Evolutionary conservation across 2,113 vertebrate genomes (phyloP).

Genomic region (Mormyrus iriodes): DNA sequence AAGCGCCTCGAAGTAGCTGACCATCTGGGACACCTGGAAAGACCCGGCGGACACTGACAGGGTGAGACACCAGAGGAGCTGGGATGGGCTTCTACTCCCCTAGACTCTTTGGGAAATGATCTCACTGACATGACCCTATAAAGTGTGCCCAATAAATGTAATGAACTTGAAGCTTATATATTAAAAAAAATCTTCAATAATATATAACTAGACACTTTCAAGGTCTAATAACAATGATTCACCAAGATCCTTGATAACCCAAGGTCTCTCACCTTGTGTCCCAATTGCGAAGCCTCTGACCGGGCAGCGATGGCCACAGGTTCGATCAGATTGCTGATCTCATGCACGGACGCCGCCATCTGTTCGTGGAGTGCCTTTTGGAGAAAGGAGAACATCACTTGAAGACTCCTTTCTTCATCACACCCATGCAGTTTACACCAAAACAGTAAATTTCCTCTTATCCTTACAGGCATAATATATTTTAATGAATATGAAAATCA

Average conservation of each 20-base stretch:
- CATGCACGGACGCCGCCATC: slow-evolving; percentile 92
- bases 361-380: slow-evolving; percentile 86
- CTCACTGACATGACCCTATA: background rate
- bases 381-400: slow-evolving; percentile 16
- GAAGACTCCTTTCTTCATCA: background rate
- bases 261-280: slow-evolving; percentile 78
- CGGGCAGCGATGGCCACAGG: slow-evolving; percentile 80
- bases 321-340: slow-evolving; percentile 91
- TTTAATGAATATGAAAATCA: background rate
- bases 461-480: background rate
- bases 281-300: slow-evolving; percentile 87
- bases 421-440: background rate
- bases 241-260: background rate
- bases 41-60: background rate
- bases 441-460: background rate
- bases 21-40: slow-evolving; percentile 90
- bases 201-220: background rate
- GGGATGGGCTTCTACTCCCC: background rate
- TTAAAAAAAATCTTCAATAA: background rate
- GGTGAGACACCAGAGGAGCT: background rate
- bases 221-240: background rate
- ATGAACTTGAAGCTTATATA: background rate
- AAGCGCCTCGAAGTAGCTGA: slow-evolving; percentile 91
- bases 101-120: background rate
- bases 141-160: background rate